Evolutionary conservation across 2,797 vertebrate species (phyloP), one percentile per base, ranked within the genome.

Genomic region (Halcyon leucocephala): DNA sequence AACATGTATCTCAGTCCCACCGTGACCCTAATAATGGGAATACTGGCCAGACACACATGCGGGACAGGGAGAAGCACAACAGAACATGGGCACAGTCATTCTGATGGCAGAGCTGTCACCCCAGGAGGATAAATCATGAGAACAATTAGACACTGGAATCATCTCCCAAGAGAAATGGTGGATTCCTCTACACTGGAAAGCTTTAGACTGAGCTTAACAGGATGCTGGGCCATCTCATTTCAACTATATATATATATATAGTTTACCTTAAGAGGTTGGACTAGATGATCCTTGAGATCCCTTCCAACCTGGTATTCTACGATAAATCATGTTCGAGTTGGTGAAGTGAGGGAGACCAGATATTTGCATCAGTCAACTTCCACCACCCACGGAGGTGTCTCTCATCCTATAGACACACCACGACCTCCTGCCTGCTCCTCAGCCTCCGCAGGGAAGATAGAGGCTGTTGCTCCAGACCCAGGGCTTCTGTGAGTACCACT

Each of bases 401-500:
- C 52, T 35, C 15, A 8, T 25, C 41, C 74, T 3, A 21, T 29
- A 28, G 31, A 22, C 17, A 17, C 26, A 6, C 20, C 49, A 58
- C 0, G 0, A 46, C 37, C 64, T 62, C 74, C 62, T 35, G 51
- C 25, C 14, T 18, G 49, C 14, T 28, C n/a, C 44, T 33, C 82
- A 54, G 62, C 6, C 2, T 13, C 69, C 3, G 3, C 2, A 0
- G 35, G 35, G 29, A 51, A 49, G 48, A 31, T 6, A 19, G 7
- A 25, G 37, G 29, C 29, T 42, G 64, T 12, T 10, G 44, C 55
- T 33, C 21, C 41, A 60, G 66, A 79, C 12, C 14, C 16, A 21
- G 46, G 1, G 1, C 31, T 57, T 20, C 82, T 19, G 42, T 1
- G 1, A 33, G 72, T 10, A 6, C n/a, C 4, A 2, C 35, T 46